Evolutionary conservation across 2,797 vertebrate genomes (phyloP), one percentile per base, ranked within the genome.

Genomic region (Lagothrix lagotricha): DNA sequence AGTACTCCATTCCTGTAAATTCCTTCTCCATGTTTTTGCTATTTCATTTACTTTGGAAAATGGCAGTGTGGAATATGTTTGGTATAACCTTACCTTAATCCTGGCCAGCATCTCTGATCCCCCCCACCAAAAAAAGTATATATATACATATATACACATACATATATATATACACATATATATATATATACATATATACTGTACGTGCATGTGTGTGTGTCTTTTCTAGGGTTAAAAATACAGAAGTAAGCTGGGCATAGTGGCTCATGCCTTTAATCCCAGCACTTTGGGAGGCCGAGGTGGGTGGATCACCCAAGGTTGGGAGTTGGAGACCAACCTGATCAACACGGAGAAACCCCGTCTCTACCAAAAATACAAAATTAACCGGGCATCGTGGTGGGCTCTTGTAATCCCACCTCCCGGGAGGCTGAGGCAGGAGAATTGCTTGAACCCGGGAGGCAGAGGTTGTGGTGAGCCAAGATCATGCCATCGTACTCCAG

Each of bases 11-110:
- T 98, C 98, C 98, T 97, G 48, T 67, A 30, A 58, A 84, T 86
- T 98, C 97, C 97, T 97, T 97, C 80, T 98, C 97, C 97, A 88
- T 96, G 94, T 98, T 98, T 98, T 98, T 98, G 96, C 92, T 98
- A 96, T 96, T 98, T 98, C 96, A 98, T 97, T 98, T 98, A 98
- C 97, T 98, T 98, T 98, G 98, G 98, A 98, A 98, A 98, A 98
- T 98, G 98, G 97, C 97, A 98, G 94, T 97, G 92, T 98, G 98
- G 97, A 98, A 98, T 98, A 98, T 97, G 97, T 98, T 98, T 99
- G 98, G 95, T 98, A 98, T 98, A 98, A 98, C 97, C 97, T 98
- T 98, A 98, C 96, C 97, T 98, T 98, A 98, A 98, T 98, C 98
- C 98, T 98, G 98, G 97, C 96, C 97, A 98, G 97, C 93, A 97